Base-by-base conservation (phyloP, 2,113 vertebrate genomes). In the Anser brachyrhynchus region DNA sequence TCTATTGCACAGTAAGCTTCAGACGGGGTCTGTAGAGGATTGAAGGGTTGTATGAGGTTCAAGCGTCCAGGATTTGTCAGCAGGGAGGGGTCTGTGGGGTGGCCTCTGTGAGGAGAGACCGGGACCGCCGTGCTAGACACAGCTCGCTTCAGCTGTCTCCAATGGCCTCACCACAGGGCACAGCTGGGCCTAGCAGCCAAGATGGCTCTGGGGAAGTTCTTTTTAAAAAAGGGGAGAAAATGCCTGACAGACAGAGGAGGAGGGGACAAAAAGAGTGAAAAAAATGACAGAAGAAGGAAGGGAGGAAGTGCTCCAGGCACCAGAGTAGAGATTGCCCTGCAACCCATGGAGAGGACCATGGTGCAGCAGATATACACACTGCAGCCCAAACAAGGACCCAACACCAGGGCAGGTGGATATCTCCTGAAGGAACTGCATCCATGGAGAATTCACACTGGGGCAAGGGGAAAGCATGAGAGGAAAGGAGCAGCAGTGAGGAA, bases 101-200 rank as follows among this genome's bases (percentile, higher is more conserved):
- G 1, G 1, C 7, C 17, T 18, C 64, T 41, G 23, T 44, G 37
- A 86, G 43, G 29, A n/a, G 43, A 41, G 10, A n/a, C 22, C 2
- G 0, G 54, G 51, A 54, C 43, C 67, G 51, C 9, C 1, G 0
- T 4, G 52, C 26, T 1, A 0, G 37, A 43, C 46, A 69, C 62
- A 55, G 75, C 16, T 1, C 3, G 23, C 57, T 87, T n/a, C 17
- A 62, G 25, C 6, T 1, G 1, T 10, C 23, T 61, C 72, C 13
- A 25, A 6, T 15, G 0, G 0, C 55, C 39, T 25, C 11, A 13
- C 6, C 0, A 0, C 33, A 69, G 25, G 23, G 6, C 39, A 41
- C 0, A 1, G 26, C 51, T 46, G 11, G 11, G 28, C 33, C 39
- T 28, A 1, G 0, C 25, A 26, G 44, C 19, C 5, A 4, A 1